Conservation (phyloP, 2,888 invertebrate species). For the Argyresthia albistria region DNA sequence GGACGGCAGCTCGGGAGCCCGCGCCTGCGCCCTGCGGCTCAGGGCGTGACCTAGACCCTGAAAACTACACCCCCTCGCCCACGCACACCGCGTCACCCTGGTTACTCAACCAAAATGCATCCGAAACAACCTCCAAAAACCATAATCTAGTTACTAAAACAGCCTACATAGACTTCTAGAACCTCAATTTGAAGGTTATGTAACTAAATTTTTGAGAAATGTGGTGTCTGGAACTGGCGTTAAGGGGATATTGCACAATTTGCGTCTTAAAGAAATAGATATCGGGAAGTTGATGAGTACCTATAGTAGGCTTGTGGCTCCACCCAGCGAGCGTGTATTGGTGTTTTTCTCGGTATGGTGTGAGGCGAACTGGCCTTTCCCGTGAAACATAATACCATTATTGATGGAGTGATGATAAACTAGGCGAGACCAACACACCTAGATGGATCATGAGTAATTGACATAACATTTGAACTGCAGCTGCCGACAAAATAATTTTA, state of each 20-base stretch:
- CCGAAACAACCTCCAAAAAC: constrained; percentile 19
- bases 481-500: no score
- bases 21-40: constrained; percentile 46
- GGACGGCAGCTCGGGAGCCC: constrained; percentile 20
- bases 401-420: constrained; percentile 15
- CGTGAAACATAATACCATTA: constrained; percentile 24
- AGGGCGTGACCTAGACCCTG: constrained; percentile 74
- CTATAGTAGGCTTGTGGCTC: constrained; percentile 32
- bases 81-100: constrained; percentile 47
- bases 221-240: not conserved
- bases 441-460: no score
- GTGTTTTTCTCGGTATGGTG: constrained; percentile 34
- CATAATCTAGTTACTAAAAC: no score
- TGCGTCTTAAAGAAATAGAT: constrained; percentile 30
- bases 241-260: not conserved
- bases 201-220: no score
- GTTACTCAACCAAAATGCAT: constrained; percentile 27
- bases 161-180: no score
- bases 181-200: no score
- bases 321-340: constrained; percentile 53
- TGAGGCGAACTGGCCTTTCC: constrained; percentile 37
- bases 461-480: no score
- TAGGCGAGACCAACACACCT: not conserved
- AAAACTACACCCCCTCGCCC: constrained; percentile 59
- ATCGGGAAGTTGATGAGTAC: constrained; percentile 28